Base-by-base conservation (phyloP, 2,888 invertebrate species). In the Leptopilina drosophilae region DNA sequence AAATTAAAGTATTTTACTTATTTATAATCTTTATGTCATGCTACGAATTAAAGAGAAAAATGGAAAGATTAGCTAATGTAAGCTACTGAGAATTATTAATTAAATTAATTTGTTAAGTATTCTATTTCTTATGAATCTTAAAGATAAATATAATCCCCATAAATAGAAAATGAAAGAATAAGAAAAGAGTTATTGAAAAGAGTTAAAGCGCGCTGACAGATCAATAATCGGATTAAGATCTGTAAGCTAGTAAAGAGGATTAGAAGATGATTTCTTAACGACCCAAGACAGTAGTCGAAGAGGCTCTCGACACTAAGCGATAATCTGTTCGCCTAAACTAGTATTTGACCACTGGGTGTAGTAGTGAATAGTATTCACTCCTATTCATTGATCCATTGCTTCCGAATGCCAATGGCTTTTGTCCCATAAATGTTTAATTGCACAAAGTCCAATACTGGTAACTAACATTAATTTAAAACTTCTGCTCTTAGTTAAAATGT, bases 211-310 rank as follows among this genome's bases (percentile, higher is more conserved):
- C 5, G 73, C 33, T 73, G 56, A 56, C n/a, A 73, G 26, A 9
- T n/a, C 33, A 73, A 33, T 73, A 56, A 73, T 73, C 56, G 56
- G 56, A 15, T 73, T 73, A 33, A 56, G 33, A 40, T 69, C 3
- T n/a, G n/a, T n/a, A 56, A 73, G 14, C 53, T 53, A 56, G 33
- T 73, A 53, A 56, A 73, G 56, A 53, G 73, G 73, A 73, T 73
- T 73, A 73, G 14, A 53, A n/a, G 8, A 56, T 73, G 56, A 73
- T 73, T 73, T 73, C 73, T 73, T 73, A 73, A 73, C 56, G 56
- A 73, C 73, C 73, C 73, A 73, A 73, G 73, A 56, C 56, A 73
- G 73, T 33, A 56, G 73, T 73, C 14, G 33, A 26, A 11, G 33
- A 20, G 49, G 12, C 46, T 56, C 73, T 56, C 33, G 56, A n/a